Evolutionary conservation across 2,888 invertebrate genomes (phyloP), one percentile per base, ranked within the genome.

Genomic region (Drosophila putrida): DNA sequence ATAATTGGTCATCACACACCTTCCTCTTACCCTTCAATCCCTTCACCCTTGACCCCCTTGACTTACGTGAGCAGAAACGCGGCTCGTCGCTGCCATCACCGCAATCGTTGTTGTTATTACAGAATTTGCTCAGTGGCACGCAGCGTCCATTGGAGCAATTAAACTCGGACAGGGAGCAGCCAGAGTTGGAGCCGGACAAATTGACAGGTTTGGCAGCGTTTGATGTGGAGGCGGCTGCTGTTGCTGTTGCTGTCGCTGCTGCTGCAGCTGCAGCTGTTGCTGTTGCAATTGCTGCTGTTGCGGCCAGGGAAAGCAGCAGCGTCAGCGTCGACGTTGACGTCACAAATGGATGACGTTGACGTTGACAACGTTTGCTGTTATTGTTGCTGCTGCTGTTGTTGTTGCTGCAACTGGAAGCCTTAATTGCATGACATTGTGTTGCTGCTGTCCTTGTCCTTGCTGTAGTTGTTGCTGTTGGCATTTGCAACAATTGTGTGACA

Each of bases 71-170:
- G 90, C 96, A 96, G 92, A 96, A 95, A 84, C 96, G 94, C 15
- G 96, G 96, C 90, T 96, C 96, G 90, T 96, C 96, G 31, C 96
- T 95, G 4, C 95, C 94, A 90, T 97, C 96, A 0, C 96, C 96
- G 88, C 97, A 97, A 90, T 97, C 96, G 91, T 96, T 95, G 76
- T 94, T 93, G 76, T 95, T 95, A 91, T 97, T 96, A 92, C 97
- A 97, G 91, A 94, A 96, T 91, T 95, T 94, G 93, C 96, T 96
- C 78, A 95, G 93, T 46, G 94, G 93, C 69, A 93, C 92, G 84
- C 93, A 93, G 72, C 91, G 92, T 63, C 92, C 91, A 82, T 93
- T 93, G 58, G 90, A 89, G 83, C 93, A 93, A 75, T 91, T 90
- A 80, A 89, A 91, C 66, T 93, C 92, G 59, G 93, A 89, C 70